A percentile compares a stretch with the other conserved stretches of the same genome.
Conservation (phyloP, 2,888 invertebrate genomes). For the Dromius quadrimaculatus region DNA sequence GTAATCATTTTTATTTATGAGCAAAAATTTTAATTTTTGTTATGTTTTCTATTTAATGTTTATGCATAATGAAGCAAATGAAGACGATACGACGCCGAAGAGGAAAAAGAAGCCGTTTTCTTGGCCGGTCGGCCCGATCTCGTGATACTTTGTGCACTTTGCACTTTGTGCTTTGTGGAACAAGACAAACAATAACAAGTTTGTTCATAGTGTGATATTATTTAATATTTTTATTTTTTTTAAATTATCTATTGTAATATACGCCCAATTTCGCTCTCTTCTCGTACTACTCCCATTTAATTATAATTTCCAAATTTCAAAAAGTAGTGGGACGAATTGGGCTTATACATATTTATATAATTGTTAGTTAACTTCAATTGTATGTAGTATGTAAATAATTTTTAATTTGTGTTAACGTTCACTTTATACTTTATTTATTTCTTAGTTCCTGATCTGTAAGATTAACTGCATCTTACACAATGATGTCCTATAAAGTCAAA, state of each 20-base stretch:
- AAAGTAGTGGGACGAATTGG: constrained; percentile 3
- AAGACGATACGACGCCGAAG: constrained; percentile 16
- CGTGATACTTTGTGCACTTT: constrained; percentile 45
- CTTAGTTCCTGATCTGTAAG: constrained; percentile 38
- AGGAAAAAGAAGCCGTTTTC: constrained; percentile 22
- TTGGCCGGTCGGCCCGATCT: constrained; percentile 43
- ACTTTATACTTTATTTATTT: constrained; percentile 38
- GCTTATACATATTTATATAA: constrained; percentile 41
- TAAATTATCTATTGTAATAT: constrained; percentile 32
- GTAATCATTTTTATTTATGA: constrained; percentile 32
- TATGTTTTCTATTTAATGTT: constrained; percentile 37
- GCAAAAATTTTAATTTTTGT: constrained; percentile 37
- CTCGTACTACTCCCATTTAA: background rate
- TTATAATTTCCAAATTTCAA: too few species aligned
- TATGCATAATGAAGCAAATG: constrained; percentile 24
- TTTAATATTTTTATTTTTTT: constrained; percentile 63
- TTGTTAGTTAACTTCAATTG: constrained; percentile 41
- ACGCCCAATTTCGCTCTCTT: constrained; percentile 22
- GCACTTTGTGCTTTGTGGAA: constrained; percentile 47
- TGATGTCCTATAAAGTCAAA: background rate
- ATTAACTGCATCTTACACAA: constrained; percentile 17
- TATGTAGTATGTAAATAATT: constrained; percentile 44
- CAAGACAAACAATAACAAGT: constrained; percentile 63
- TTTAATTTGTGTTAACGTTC: constrained; percentile 31
- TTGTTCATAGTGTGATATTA: constrained; percentile 67